Base-by-base conservation (phyloP, 2,113 vertebrate genomes). In the Podilymbus podiceps region DNA sequence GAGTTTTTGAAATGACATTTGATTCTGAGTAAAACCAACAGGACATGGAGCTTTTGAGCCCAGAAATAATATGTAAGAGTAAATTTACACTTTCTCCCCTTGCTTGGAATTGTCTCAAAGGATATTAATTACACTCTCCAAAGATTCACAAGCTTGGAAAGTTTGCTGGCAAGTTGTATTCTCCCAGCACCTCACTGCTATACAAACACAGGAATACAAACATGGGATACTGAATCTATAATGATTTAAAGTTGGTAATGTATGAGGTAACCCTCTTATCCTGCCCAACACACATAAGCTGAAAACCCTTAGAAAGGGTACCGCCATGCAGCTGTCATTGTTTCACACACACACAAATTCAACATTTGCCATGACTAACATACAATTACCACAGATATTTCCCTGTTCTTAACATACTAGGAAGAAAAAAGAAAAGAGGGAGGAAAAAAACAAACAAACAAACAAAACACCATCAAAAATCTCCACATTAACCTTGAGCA, bases 301-400 rank as follows among this genome's bases (percentile, higher is more conserved):
- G 60, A 78, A 92, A 94, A 87, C 42, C 35, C 77, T 82, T 85
- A 90, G 79, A 92, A 92, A 90, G 72, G 46, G 63, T 69, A 67
- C 77, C 62, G 63, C 77, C 62, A 76, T 89, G 83, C 84, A 91
- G 89, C 74, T 93, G 90, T 85, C 53, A n/a, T 62, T 53, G 40
- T 74, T 90, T 77, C 82, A 80, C 40, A 64, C 14, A 52, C 52
- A 67, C 25, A 85, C 3, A 94, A 88, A 85, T 60, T 42, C 63
- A 95, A 15, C 77, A 76, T 91, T 95, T 97, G 62, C 77, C 84
- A 82, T 69, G 80, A 50, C 55, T 58, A 90, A 89, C 73, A 85
- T 42, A 55, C 30, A 73, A 84, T 97, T 95, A 64, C 96, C 90
- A 95, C 89, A 89, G 92, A 79, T 95, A 93, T 95, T 59, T 79